Base-by-base conservation (phyloP, 2,888 invertebrate genomes). In the Macaria notata region DNA sequence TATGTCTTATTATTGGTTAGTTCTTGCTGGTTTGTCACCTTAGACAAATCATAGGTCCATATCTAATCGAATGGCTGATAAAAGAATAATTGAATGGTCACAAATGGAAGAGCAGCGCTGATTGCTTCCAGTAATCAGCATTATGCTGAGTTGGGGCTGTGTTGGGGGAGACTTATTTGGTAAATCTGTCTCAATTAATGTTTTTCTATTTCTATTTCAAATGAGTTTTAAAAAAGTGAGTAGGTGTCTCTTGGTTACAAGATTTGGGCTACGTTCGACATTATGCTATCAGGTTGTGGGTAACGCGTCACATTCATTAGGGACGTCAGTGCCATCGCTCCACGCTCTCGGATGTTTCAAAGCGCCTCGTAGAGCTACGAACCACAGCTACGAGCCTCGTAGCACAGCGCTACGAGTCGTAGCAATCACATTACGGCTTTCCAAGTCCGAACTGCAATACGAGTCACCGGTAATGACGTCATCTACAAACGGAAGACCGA, bases 351-450 rank as follows among this genome's bases (percentile, higher is more conserved):
- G 61, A 56, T 59, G 55, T 62, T 63, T 56, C 56, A 53, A 58
- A 61, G 57, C 48, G n/a, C 38, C 8, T 58, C 56, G 56, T 51
- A 51, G 51, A 52, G 46, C 7, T 31, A 29, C 33, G 38, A 46
- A 30, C 30, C 4, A 30, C 4, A 6, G 49, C 30, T 46, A 56
- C 46, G 45, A 52, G 52, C 48, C 49, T 49, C 42, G 49, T 55
- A 52, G 52, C 66, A 64, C 41, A n/a, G 41, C 8, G 41, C 41
- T 53, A 49, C 45, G 49, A 46, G 31, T 49, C 42, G 49, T 55
- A 52, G 52, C 66, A 66, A 63, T 63, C 57, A 61, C 62, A 64
- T 66, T 66, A 64, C 53, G 49, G 56, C 49, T 63, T 54, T 47
- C 49, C 41, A 60, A 45, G 45, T 47, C 56, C 48, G 44, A 61